Evolutionary conservation across 2,797 vertebrate species (phyloP), one percentile per base, ranked within the genome.

Genomic region (Lates japonicus): DNA sequence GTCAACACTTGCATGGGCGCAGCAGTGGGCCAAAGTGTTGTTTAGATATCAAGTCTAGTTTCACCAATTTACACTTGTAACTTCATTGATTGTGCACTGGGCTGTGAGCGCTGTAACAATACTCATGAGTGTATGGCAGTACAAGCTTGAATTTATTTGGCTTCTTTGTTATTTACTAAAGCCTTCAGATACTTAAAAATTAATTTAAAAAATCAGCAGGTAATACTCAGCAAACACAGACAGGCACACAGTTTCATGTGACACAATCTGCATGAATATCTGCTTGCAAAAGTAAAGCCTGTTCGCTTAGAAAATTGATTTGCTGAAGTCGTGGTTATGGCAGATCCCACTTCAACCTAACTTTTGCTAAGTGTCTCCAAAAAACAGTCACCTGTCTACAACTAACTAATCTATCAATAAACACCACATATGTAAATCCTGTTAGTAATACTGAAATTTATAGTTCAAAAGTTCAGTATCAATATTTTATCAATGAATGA

Each of bases 1-100:
- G 0, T 19, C 29, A 39, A 33, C 25, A 49, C n/a, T 8, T 4
- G 5, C 20, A 33, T 22, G 1, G 16, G 14, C 13, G 0, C 12
- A 75, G 37, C n/a, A 29, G 12, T 22, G 44, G 60, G 54, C 33
- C 13, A 59, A 59, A 41, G 9, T 22, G 25, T 49, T 51, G 31
- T 33, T 39, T n/a, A n/a, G 0, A 51, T 51, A n/a, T 73, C 39
- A 46, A 44, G 42, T 67, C 13, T n/a, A 17, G 52, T 59, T 70
- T 12, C 8, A 3, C 39, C 1, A 62, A 49, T 35, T 57, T 20
- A 49, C 25, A 1, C 11, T 7, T 2, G 4, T 14, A 55, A 12
- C 31, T 29, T 33, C 16, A 76, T 4, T 52, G 54, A 55, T 55
- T 55, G 54, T 52, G 4, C 51, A 25, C 22, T 13, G n/a, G 22